Evolutionary conservation across 1,140 invertebrate species (phyloP).

Genomic region (Spodoptera frugiperda): DNA sequence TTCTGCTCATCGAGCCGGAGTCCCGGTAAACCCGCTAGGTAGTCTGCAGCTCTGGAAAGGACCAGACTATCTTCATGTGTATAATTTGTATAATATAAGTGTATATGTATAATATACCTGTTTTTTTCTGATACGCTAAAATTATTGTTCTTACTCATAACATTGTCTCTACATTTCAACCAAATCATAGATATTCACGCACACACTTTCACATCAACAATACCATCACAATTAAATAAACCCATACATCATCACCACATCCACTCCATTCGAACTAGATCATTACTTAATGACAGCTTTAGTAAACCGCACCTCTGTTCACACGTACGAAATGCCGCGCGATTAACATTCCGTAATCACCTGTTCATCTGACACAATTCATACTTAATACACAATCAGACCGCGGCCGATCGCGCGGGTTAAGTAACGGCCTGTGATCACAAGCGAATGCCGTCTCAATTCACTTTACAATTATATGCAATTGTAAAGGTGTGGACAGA

Average conservation of each 20-base stretch:
- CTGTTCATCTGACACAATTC: conserved; percentile 47
- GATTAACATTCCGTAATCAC: conserved; percentile 23
- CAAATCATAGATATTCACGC: too few species aligned
- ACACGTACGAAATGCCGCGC: conserved; percentile 22
- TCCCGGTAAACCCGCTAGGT: too few species aligned
- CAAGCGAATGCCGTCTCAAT: conserved; percentile 32
- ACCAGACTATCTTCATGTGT: too few species aligned
- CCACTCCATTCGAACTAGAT: neutral
- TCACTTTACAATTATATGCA: conserved; percentile 11
- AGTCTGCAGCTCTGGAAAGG: too few species aligned
- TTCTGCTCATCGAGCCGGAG: too few species aligned
- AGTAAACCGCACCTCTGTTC: conserved; percentile 3
- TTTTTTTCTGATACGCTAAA: too few species aligned
- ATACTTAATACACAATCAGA: conserved; percentile 58
- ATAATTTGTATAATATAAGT: too few species aligned
- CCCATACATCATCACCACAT: too few species aligned
- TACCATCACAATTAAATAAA: neutral
- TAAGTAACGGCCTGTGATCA: conserved; percentile 52
- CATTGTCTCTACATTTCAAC: too few species aligned
- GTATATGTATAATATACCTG: too few species aligned
- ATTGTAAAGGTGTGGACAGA: neutral
- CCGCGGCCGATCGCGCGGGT: conserved; percentile 19
- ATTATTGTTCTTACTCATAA: too few species aligned
- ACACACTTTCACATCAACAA: neutral
- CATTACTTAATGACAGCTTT: conserved; percentile 22